Percentiles rank a stretch among this genome's conserved stretches.
Conservation (phyloP, 92 coral and sea anemone genomes). For the Palythoa caribaeorum region DNA sequence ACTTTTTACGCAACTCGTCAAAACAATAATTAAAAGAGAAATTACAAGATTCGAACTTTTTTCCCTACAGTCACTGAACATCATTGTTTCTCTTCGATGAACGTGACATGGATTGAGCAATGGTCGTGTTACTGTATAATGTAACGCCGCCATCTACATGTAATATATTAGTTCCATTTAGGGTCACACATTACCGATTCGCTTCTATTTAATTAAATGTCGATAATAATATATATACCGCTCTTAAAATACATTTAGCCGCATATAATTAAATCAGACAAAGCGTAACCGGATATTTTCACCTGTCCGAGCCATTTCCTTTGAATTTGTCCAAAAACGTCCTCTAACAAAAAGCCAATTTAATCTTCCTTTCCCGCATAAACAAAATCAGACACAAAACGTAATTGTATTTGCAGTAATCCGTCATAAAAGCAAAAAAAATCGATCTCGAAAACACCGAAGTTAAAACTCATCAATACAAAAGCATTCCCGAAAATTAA, state of each 20-base stretch:
- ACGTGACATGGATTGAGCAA: not conserved
- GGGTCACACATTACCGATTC: not conserved
- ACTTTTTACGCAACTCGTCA: not conserved
- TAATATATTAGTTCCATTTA: slow-evolving; percentile 21
- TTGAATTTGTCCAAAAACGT: no score
- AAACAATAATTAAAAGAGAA: not conserved
- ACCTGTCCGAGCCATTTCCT: not conserved
- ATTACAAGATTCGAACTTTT: not conserved
- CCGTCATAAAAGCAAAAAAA: no score
- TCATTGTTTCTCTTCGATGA: not conserved
- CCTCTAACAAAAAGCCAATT: no score
- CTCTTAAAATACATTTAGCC: slow-evolving; percentile 6
- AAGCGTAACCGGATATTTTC: slow-evolving; percentile 1
- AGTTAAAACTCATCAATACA: no score
- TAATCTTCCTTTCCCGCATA: no score
- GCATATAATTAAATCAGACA: not conserved
- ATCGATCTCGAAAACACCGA: no score
- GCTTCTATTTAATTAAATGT: slow-evolving; percentile 2
- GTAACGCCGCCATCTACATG: not conserved
- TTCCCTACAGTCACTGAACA: not conserved
- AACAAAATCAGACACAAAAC: no score
- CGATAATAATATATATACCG: not conserved
- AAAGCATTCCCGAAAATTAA: no score
- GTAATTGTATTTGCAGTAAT: no score
- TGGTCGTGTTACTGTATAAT: not conserved